A percentile compares a stretch with the other conserved stretches of the same genome.
Evolutionary conservation across 2,888 invertebrate species (phyloP).

Genomic region (Drosophila mimetica): DNA sequence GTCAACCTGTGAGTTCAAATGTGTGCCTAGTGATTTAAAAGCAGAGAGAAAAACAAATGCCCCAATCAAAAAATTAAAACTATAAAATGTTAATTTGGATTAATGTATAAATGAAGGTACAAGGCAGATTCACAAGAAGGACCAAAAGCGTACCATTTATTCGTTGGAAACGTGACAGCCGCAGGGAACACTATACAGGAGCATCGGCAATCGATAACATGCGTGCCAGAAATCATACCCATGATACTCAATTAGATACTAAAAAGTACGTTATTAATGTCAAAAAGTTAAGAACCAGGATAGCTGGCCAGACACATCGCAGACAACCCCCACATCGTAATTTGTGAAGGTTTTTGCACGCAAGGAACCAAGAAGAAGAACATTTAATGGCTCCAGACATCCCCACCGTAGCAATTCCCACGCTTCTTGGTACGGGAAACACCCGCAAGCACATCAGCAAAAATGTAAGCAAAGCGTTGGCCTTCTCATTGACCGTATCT

Average conservation of each 20-base stretch:
- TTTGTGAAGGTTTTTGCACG: constrained; percentile 49
- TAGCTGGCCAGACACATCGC: constrained; percentile 29
- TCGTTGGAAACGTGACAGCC: constrained; percentile 67
- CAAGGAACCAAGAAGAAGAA: constrained; percentile 44
- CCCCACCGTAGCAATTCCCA: constrained; percentile 54
- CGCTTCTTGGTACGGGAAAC: constrained; percentile 53
- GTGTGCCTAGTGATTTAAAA: too few species aligned
- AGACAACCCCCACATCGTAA: constrained; percentile 38
- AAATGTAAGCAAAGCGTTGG: constrained; percentile 14
- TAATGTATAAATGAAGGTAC: not conserved
- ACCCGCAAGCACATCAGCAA: constrained; percentile 55
- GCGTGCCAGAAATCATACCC: constrained; percentile 47
- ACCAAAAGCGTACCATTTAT: not conserved
- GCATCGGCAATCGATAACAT: constrained; percentile 59
- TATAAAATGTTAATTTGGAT: constrained; percentile 40
- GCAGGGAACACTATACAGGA: constrained; percentile 36
- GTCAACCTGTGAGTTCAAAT: not conserved
- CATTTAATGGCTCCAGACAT: constrained; percentile 19
- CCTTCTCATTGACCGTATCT: not conserved
- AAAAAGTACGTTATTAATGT: constrained; percentile 64
- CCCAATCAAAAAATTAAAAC: constrained; percentile 47
- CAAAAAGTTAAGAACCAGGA: constrained; percentile 42
- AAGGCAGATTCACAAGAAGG: constrained; percentile 1
- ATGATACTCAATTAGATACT: constrained; percentile 57
- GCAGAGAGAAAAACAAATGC: not conserved